phyloP scores from a whole-genome alignment of 2,888 invertebrate species.

The Cephus pulcher region DNA sequence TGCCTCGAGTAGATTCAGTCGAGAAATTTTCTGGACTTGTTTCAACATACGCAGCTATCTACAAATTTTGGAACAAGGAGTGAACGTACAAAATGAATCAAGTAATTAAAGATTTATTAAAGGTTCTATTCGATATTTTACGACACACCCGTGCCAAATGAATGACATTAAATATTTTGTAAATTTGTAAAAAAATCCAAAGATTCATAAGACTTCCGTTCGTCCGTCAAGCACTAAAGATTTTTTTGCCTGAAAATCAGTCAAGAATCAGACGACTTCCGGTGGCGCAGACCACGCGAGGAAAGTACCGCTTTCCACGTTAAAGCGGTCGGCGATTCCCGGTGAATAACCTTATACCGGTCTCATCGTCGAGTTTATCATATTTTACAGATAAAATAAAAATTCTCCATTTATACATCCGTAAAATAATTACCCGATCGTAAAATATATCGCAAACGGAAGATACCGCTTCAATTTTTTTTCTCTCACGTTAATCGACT shows the following conservation, averaged over 20 bases:
- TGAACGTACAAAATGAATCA: not conserved
- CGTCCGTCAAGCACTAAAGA: not conserved
- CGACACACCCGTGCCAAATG: not conserved
- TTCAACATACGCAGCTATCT: not conserved
- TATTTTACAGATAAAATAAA: not conserved
- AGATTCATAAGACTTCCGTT: not conserved
- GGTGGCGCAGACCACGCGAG: not conserved
- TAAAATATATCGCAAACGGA: not conserved
- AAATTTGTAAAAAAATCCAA: not conserved
- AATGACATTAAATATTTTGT: not conserved
- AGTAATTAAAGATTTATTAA: not conserved
- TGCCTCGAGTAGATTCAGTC: not conserved
- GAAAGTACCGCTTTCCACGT: not conserved
- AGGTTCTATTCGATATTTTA: not conserved
- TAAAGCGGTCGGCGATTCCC: slow-evolving; percentile 3
- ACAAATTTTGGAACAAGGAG: not conserved
- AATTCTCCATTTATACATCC: not conserved
- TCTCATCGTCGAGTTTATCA: not conserved
- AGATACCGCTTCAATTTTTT: not conserved
- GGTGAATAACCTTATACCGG: slow-evolving; percentile 3
- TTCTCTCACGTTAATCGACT: not conserved
- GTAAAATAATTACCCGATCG: not conserved
- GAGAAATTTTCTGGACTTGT: not conserved
- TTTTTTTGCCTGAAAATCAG: not conserved
- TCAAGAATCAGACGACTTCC: not conserved